These are phyloP conservation scores for Apocrypta bakeri DNA, from an alignment of 1,140 invertebrate species.

Conservation along the genomic window DNA sequence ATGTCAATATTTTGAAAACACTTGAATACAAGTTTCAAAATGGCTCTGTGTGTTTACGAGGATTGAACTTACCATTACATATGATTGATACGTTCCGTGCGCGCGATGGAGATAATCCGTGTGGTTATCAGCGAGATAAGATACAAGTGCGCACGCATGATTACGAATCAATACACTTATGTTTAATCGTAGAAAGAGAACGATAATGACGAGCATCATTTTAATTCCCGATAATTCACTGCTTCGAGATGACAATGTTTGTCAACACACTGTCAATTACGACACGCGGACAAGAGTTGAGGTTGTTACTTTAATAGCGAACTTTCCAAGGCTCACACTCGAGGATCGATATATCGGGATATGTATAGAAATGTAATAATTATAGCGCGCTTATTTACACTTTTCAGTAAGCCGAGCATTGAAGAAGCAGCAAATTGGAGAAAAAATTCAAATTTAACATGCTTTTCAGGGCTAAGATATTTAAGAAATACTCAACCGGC, in stretches of 20 bases:
- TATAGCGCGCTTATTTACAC: not conserved
- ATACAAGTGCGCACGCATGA: not conserved
- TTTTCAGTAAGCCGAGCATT: too few relatives aligned
- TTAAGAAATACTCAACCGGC: not conserved
- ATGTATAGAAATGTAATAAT: not conserved
- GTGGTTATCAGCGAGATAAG: not conserved
- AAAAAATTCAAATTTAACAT: not conserved
- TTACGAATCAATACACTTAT: not conserved
- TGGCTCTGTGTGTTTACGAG: too few relatives aligned
- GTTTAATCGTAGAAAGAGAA: not conserved
- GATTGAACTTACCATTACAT: too few relatives aligned
- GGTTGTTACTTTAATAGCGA: not conserved
- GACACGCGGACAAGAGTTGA: not conserved
- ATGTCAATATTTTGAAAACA: too few relatives aligned
- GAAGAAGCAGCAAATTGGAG: too few relatives aligned
- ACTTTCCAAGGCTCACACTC: conserved; percentile 5
- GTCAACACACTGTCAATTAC: not conserved
- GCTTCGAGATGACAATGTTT: not conserved
- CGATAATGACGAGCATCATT: not conserved
- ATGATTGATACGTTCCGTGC: not conserved
- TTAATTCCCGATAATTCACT: not conserved
- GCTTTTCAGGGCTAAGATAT: not conserved
- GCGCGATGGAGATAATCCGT: not conserved
- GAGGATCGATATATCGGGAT: conserved; percentile 13
- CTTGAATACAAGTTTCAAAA: too few relatives aligned